Conservation (phyloP, 2,888 invertebrate species). For the Teleiodes luculella region DNA sequence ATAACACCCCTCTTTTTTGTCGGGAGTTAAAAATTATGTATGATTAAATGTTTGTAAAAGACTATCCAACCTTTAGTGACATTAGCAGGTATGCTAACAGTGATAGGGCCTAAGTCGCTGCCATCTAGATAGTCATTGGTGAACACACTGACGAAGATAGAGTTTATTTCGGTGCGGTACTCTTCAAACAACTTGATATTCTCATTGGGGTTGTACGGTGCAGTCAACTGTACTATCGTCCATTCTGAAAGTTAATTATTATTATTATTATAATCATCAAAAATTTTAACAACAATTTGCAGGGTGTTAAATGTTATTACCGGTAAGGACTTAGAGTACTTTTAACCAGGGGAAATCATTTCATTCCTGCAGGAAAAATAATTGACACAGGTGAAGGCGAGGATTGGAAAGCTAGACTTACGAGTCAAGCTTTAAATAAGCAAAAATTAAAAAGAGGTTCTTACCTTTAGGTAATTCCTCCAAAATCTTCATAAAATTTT, state of each 20-base stretch:
- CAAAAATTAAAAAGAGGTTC: neutral
- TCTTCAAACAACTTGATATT: constrained; percentile 53
- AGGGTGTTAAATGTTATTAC: no score
- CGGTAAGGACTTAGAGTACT: no score
- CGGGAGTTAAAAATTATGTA: no score
- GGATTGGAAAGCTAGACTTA: no score
- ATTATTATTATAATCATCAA: no score
- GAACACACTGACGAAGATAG: constrained; percentile 55
- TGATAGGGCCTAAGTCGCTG: constrained; percentile 45
- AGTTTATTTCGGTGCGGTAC: constrained; percentile 54
- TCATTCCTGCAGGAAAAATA: no score
- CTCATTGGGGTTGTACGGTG: constrained; percentile 69
- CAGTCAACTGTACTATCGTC: constrained; percentile 80
- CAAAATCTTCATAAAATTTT: constrained; percentile 58
- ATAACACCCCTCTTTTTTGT: no score
- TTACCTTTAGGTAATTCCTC: constrained; percentile 67
- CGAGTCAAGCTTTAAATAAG: no score
- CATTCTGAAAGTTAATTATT: constrained; percentile 82
- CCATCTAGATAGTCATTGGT: constrained; percentile 55
- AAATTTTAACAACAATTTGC: no score
- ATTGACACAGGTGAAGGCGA: no score
- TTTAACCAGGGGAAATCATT: no score
- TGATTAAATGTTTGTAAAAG: no score
- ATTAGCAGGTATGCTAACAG: constrained; percentile 60
- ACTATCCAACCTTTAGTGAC: constrained; percentile 52